Evolutionary conservation across 1,140 invertebrate genomes (phyloP).

Genomic region (Teleopsis dalmanni): DNA sequence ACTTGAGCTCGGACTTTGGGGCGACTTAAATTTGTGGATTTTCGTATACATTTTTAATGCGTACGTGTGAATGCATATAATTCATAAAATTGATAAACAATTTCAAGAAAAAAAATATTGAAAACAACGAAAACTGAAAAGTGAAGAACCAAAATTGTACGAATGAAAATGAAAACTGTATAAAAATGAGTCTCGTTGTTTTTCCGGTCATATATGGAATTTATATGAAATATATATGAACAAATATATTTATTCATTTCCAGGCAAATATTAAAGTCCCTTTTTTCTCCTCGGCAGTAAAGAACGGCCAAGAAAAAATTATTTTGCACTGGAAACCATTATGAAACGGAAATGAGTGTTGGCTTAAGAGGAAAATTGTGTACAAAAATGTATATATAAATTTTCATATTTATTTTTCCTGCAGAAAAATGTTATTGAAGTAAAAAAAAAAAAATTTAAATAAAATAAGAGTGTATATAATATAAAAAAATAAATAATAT

Average conservation of each 20-base stretch:
- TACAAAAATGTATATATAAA: background rate
- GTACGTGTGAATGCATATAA: conserved; percentile 11
- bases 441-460: no score
- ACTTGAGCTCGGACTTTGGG: conserved; percentile 1
- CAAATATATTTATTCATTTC: background rate
- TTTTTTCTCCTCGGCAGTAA: background rate
- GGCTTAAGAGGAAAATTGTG: background rate
- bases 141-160: background rate
- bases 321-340: no score
- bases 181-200: background rate
- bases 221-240: background rate
- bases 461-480: no score
- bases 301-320: no score
- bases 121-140: background rate
- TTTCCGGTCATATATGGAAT: background rate
- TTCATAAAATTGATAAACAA: conserved; percentile 5
- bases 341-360: conserved; percentile 7
- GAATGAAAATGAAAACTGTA: conserved; percentile 1
- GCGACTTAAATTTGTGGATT: conserved; percentile 4
- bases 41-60: conserved; percentile 3
- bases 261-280: background rate
- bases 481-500: no score
- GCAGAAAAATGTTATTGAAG: no score
- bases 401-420: no score
- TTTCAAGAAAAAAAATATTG: background rate